Conservation (phyloP, 1,140 invertebrate species). For the Euschistus heros region DNA sequence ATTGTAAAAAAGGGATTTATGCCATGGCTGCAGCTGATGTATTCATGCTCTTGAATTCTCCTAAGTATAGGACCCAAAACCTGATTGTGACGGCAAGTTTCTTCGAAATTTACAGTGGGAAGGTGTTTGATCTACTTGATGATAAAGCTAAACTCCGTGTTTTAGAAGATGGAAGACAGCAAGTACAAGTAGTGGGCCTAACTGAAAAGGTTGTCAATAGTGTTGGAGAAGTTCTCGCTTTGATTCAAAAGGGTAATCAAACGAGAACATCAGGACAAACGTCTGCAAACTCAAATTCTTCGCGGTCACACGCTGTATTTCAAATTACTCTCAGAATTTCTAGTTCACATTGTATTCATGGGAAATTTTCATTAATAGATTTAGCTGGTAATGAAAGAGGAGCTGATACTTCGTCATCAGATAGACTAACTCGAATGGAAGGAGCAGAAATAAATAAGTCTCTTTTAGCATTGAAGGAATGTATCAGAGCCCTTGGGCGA, state of each 20-base stretch:
- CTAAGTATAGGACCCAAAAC: slow-evolving; percentile 68
- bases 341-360: slow-evolving; percentile 65
- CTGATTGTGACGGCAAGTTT: slow-evolving; percentile 79
- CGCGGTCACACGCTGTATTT: slow-evolving; percentile 86
- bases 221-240: slow-evolving; percentile 78
- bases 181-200: slow-evolving; percentile 87
- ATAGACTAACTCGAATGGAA: slow-evolving; percentile 89
- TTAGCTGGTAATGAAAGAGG: slow-evolving; percentile 96
- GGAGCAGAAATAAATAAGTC: slow-evolving; percentile 99
- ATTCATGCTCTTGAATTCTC: slow-evolving; percentile 63
- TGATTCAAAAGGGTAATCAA: slow-evolving; percentile 72
- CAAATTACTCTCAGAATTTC: slow-evolving; percentile 61
- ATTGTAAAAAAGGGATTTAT: slow-evolving; percentile 78
- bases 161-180: slow-evolving; percentile 81
- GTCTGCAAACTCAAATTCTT: slow-evolving; percentile 87
- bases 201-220: slow-evolving; percentile 73
- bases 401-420: slow-evolving; percentile 93
- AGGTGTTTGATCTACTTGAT: slow-evolving; percentile 93
- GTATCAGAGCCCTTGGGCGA: slow-evolving; percentile 89
- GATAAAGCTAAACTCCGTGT: slow-evolving; percentile 92
- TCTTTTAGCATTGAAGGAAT: slow-evolving; percentile 92
- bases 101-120: slow-evolving; percentile 94
- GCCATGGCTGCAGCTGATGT: slow-evolving; percentile 85
- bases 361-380: slow-evolving; percentile 98
- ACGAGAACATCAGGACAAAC: slow-evolving; percentile 82